phyloP scores from a whole-genome alignment of 2,888 invertebrate genomes.

The Lobophora halterata region DNA sequence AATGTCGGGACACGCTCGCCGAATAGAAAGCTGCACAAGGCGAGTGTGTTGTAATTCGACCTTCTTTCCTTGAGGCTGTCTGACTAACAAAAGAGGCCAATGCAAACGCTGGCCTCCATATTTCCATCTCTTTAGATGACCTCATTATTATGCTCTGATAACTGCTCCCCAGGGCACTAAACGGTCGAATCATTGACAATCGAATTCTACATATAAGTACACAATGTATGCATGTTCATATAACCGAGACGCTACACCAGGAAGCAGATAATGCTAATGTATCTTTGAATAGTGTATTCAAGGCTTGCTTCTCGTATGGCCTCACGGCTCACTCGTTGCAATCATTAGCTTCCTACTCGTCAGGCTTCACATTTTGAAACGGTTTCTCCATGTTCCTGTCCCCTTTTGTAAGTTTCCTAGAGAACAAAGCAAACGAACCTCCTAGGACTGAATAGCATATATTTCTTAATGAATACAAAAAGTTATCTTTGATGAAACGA shows the following conservation, averaged over 20 bases:
- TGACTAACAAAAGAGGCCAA: slow-evolving; percentile 72
- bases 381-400: slow-evolving; percentile 21
- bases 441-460: slow-evolving; percentile 24
- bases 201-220: slow-evolving; percentile 43
- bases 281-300: slow-evolving; percentile 75
- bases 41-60: slow-evolving; percentile 76
- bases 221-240: slow-evolving; percentile 54
- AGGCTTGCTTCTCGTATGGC: slow-evolving; percentile 71
- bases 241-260: slow-evolving; percentile 63
- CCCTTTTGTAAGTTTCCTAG: slow-evolving; percentile 25
- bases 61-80: slow-evolving; percentile 69
- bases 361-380: slow-evolving; percentile 37
- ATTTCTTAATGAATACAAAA: slow-evolving; percentile 25
- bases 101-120: slow-evolving; percentile 56
- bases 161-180: slow-evolving; percentile 50
- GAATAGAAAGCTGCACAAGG: slow-evolving; percentile 79
- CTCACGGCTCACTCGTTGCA: slow-evolving; percentile 62
- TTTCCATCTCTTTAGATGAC: slow-evolving; percentile 63
- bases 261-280: slow-evolving; percentile 75
- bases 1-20: slow-evolving; percentile 75
- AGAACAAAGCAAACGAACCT: slow-evolving; percentile 34
- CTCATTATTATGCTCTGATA: slow-evolving; percentile 71
- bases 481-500: slow-evolving; percentile 35
- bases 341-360: slow-evolving; percentile 58
- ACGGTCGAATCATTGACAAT: slow-evolving; percentile 47